Base-by-base conservation (phyloP, 2,113 vertebrate genomes). In the Cyprinus carpio region DNA sequence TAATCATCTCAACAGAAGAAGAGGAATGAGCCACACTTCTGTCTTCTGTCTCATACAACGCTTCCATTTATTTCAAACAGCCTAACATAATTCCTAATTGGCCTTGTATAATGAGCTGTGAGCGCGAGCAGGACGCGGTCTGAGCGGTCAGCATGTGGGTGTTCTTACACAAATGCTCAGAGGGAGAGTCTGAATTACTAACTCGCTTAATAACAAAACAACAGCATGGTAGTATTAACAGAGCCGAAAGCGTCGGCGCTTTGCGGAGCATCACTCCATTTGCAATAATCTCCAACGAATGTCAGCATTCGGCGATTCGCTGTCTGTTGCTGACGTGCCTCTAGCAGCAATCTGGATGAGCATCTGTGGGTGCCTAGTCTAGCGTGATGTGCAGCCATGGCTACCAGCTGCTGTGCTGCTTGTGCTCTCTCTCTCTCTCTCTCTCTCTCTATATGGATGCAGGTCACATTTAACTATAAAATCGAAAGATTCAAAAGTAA, bases 261-360 rank as follows among this genome's bases (percentile, higher is more conserved):
- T 85, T 88, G 85, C 34, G 85, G 77, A 78, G 86, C 85, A 82
- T 72, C 64, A 75, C 82, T 88, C 85, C 83, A 81, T 87, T 86
- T 75, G 87, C 89, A 83, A 86, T 88, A 89, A 89, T 88, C 89
- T 89, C 85, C 87, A 83, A 87, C 89, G 84, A 87, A 88, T 89
- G 87, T 88, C 87, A 89, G 88, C 85, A 83, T 87, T 81, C 79
- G 75, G 85, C 79, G 85, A 87, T 81, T 87, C 79, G 69, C 86
- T 87, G 86, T 87, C 87, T 88, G 81, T 81, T 81, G 71, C 84
- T 88, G 84, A 88, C 85, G 87, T 75, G 85, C 89, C 86, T 83
- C 86, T 82, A 87, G 87, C 89, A 80, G 84, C 87, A 89, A 90
- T 90, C 89, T 90, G 89, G 89, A 89, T 81, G 84, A 88, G 84